Evolutionary conservation across 2,888 invertebrate genomes (phyloP).

Genomic region (Halictus quadricinctus): DNA sequence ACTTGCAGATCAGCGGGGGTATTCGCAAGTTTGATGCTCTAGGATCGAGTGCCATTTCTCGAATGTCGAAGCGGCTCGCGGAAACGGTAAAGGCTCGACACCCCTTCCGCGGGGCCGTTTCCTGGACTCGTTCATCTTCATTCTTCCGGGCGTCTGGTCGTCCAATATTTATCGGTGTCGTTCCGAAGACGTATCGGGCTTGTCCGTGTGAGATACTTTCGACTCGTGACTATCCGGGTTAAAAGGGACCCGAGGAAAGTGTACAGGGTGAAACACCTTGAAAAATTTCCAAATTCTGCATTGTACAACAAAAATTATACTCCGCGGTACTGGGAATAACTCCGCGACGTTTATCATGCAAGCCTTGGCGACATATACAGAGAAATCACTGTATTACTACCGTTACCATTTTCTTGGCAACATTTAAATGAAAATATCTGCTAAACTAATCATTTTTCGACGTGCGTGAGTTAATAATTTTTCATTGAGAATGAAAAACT

Average conservation of each 20-base stretch:
- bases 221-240: background rate
- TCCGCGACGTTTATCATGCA: too few species aligned
- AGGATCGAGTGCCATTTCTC: background rate
- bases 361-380: too few species aligned
- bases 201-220: background rate
- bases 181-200: conserved; percentile 11
- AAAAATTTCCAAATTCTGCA: too few species aligned
- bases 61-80: background rate
- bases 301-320: too few species aligned
- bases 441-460: too few species aligned
- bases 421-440: too few species aligned
- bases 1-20: background rate
- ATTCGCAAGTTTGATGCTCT: background rate
- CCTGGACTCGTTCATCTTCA: background rate
- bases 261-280: background rate
- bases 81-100: background rate
- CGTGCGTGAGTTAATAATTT: too few species aligned
- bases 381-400: too few species aligned
- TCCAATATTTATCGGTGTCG: conserved; percentile 31
- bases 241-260: background rate
- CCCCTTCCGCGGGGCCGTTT: background rate
- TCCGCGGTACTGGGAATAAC: too few species aligned
- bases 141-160: background rate
- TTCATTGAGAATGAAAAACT: too few species aligned
- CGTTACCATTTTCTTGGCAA: too few species aligned